Evolutionary conservation across 2,888 invertebrate genomes (phyloP), one percentile per base, ranked within the genome.

Genomic region (Lepidochitona cinerea): DNA sequence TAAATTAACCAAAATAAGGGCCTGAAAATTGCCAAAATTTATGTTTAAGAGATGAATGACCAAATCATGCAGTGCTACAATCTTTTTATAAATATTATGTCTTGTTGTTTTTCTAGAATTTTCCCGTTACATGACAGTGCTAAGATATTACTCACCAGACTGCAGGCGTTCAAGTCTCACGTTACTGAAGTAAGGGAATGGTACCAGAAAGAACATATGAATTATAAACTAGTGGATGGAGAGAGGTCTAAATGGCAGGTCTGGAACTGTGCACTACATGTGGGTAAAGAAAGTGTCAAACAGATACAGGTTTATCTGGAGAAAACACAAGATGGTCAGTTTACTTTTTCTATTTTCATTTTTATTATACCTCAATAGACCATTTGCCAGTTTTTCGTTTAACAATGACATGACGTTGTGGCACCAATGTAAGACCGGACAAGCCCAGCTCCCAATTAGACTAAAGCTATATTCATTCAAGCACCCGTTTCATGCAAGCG

Each of bases 221-320:
- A 90, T 81, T 84, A 82, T 66, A 73, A 79, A 4, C 65, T 71
- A 14, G 71, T 91, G 12, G 79, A 85, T 59, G 89, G 86, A 0
- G 76, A 85, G 64, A 75, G 84, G 70, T 89, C 89, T 53, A 90
- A 90, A 78, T 91, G 91, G 91, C 88, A 87, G 85, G 84, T 90
- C 70, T 90, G 90, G 90, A 85, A 89, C 70, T 77, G 81, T 14
- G 82, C 83, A 0, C 74, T 87, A 14, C 83, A 87, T 2, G 78
- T 83, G n/a, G 85, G 86, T n/a, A 77, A 83, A 26, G 80, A 84
- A 5, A 87, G 88, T 75, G 85, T 90, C 4, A 70, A 78, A 52
- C 86, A 89, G 79, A 89, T 91, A 71, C 90, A 90, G 79, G 85
- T 81, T 5, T 90, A 91, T 77, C 80, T 90, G 26, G 83, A 88